A percentile compares a stretch with the other conserved stretches of the same genome.
Conservation (phyloP, 1,140 invertebrate species). For the Drosophila tani region DNA sequence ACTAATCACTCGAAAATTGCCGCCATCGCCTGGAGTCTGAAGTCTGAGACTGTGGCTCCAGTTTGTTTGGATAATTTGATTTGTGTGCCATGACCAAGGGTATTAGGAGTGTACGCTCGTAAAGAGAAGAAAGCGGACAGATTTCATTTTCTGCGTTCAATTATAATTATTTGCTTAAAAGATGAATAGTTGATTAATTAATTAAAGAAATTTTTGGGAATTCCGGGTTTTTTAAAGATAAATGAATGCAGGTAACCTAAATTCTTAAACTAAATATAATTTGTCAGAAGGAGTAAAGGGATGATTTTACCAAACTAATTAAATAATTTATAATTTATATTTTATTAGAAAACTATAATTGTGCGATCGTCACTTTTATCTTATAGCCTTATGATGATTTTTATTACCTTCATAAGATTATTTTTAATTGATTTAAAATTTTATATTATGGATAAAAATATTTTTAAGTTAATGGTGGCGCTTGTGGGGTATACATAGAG, state of each 20-base stretch:
- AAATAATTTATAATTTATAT: too few relatives aligned
- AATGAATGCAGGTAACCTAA: background rate
- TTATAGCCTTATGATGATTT: too few relatives aligned
- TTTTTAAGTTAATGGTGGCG: background rate
- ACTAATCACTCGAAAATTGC: slow-evolving; percentile 79
- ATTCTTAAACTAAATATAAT: background rate
- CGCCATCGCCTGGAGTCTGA: slow-evolving; percentile 31
- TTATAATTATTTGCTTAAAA: background rate
- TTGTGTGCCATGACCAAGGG: slow-evolving; percentile 4
- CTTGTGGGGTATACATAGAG: background rate
- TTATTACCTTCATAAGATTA: background rate
- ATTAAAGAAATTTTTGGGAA: background rate
- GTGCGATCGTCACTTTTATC: too few relatives aligned
- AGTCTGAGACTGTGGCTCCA: slow-evolving; percentile 31
- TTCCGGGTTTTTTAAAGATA: too few relatives aligned
- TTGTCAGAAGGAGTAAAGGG: too few relatives aligned
- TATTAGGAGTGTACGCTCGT: background rate
- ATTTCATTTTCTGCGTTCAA: background rate
- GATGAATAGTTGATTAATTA: background rate
- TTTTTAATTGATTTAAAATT: background rate
- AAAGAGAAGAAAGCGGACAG: background rate
- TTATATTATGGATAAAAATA: too few relatives aligned
- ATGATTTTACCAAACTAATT: too few relatives aligned
- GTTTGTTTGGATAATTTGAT: slow-evolving; percentile 33
- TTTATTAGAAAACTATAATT: too few relatives aligned